Base-by-base conservation (phyloP, 2,888 invertebrate species). In the Podotricha telesiphe region DNA sequence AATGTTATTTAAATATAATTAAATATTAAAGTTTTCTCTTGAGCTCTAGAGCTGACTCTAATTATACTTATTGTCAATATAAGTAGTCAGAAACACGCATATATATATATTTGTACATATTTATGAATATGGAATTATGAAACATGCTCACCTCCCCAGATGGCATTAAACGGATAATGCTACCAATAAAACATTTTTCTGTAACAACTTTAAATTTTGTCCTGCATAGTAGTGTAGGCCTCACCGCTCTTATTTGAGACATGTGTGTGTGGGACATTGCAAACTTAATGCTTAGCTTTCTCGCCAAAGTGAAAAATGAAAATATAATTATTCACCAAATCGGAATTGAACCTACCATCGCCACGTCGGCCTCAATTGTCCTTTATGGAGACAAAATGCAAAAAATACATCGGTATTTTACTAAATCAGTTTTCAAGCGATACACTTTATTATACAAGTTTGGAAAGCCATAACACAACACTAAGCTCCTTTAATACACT, bases 1-100 rank as follows among this genome's bases (percentile, higher is more conserved):
- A 59, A 20, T 15, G 19, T 34, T 59, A 50, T 66, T 42, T 22
- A 53, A 67, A 37, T 59, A 67, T 67, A 53, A 53, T 53, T 53
- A 61, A 20, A 51, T 47, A 59, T 67, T 67, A 42, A 67, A 19
- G 59, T 61, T 61, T 42, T 2, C 11, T 22, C 28, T 47, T 22
- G n/a, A n/a, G 3, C 40, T 40, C 11, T 55, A 58, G 20, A 20
- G 19, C 15, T 11, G 4, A 40, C 4, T 58, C 37, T 20, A 7
- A 19, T 7, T 37, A 17, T 3, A 22, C 19, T 19, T 22, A 22
- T 20, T 13, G 20, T 13, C 50, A 50, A 11, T 15, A 4, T 5
- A 1, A 5, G 5, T 51, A 51, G n/a, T 20, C 10, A n/a, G n/a
- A n/a, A n/a, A n/a, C n/a, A n/a, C n/a, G n/a, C 13, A 8, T 2